Conservation (phyloP, 2,113 vertebrate species). For the Neodon shergylaensis region DNA sequence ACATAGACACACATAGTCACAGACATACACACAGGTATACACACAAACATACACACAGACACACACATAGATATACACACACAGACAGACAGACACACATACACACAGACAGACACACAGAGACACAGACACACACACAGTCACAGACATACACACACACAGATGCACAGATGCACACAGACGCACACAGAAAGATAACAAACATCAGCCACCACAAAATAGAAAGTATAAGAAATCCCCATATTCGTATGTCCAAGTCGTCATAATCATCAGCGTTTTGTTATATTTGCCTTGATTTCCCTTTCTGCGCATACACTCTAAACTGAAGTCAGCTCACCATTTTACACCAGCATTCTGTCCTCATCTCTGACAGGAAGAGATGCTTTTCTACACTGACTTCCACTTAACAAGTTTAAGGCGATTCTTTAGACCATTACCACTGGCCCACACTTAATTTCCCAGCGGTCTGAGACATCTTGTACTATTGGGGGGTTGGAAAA, state of each 20-base stretch:
- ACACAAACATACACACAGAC: too few species aligned
- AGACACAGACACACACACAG: background rate
- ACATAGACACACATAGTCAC: background rate
- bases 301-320: background rate
- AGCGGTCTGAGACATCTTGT: background rate
- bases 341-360: background rate
- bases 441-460: background rate
- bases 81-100: too few species aligned
- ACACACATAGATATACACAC: background rate
- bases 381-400: background rate
- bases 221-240: background rate
- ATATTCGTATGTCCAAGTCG: background rate
- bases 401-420: background rate
- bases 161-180: accelerated
- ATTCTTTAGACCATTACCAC: background rate
- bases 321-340: background rate
- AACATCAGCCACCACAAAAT: background rate
- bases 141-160: background rate
- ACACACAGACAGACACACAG: too few species aligned
- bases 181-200: too few species aligned
- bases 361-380: background rate
- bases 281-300: background rate
- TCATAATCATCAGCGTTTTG: background rate
- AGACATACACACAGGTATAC: background rate
- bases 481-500: background rate